Evolutionary conservation across 2,888 invertebrate genomes (phyloP), one percentile per base, ranked within the genome.

Genomic region (Hartigia nigra): DNA sequence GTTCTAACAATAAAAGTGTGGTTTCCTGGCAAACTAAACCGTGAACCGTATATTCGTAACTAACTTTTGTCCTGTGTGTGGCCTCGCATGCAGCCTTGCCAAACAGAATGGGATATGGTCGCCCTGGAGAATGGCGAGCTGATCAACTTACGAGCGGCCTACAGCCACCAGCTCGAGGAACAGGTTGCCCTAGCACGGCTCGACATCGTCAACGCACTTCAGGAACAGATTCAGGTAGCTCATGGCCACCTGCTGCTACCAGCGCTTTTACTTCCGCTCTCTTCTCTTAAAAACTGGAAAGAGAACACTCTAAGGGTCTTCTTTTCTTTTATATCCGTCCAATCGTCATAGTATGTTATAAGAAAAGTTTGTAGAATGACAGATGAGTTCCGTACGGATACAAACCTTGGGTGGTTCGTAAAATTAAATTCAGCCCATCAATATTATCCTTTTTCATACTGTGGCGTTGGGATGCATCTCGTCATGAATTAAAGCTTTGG

Each of bases 221-320:
- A 95, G 91, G 94, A 94, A 79, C 95, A 96, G 89, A 94, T 96
- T 87, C 95, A 96, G 95, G 96, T 96, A 93, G 92, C 92, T 85
- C 81, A 81, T 77, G 36, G 80, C 80, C 78, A 76, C 81, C 81
- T 82, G 79, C 55, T 55, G 55, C 55, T 55, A 55, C 9, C 55
- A 23, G 55, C 55, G 55, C 55, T 55, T 55, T 23, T 55, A 55
- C 23, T 23, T 55, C 23, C 23, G 23, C 23, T 55, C 23, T 55
- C 23, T 23, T 23, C 23, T 55, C 55, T 55, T 55, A 55, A 55
- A 9, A 55, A 55, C 23, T 55, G 55, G 55, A 55, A 23, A 55
- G 55, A 55, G 9, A 55, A 23, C 9, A 55, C 23, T 55, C 9
- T 23, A 23, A 55, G 39, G 23, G 14, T 55, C 55, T 55, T 55